phyloP scores from a whole-genome alignment of 2,888 invertebrate species.

The Tetropium fuscum region DNA sequence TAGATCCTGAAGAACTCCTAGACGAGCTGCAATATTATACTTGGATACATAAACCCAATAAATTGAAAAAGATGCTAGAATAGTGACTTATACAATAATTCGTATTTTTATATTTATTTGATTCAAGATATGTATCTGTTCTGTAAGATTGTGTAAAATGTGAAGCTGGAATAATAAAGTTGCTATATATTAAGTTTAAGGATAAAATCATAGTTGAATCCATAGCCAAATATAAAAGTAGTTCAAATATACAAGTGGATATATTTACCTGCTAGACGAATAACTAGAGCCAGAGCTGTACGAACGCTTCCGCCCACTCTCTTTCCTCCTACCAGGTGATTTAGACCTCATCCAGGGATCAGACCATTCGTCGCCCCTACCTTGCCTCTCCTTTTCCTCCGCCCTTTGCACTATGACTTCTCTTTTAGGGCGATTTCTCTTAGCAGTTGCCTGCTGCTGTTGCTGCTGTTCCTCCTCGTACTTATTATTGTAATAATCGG shows the following conservation, averaged over 20 bases:
- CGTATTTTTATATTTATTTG: too few species aligned
- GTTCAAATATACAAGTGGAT: too few species aligned
- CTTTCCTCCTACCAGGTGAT: constrained; percentile 73
- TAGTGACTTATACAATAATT: too few species aligned
- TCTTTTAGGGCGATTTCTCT: constrained; percentile 69
- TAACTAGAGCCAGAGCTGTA: constrained; percentile 82
- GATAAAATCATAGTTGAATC: too few species aligned
- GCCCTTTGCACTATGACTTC: constrained; percentile 81
- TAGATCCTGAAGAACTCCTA: constrained; percentile 60
- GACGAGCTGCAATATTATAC: constrained; percentile 59
- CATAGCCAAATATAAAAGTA: too few species aligned
- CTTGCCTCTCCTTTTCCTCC: constrained; percentile 51
- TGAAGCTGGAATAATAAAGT: too few species aligned
- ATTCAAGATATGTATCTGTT: too few species aligned
- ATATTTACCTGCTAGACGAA: constrained; percentile 69
- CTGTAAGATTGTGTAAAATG: too few species aligned
- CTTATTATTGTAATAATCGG: constrained; percentile 66
- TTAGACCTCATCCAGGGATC: constrained; percentile 94
- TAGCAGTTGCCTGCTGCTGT: constrained; percentile 53
- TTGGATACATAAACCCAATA: too few species aligned
- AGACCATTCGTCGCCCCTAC: constrained; percentile 89
- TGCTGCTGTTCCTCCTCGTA: constrained; percentile 67
- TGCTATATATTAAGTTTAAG: too few species aligned
- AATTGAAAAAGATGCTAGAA: too few species aligned
- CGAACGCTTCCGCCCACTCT: constrained; percentile 68